These are phyloP conservation scores for Epizoanthus illoricatus DNA, from an alignment of 92 coral and sea anemone genomes.

Conservation along the genomic window DNA sequence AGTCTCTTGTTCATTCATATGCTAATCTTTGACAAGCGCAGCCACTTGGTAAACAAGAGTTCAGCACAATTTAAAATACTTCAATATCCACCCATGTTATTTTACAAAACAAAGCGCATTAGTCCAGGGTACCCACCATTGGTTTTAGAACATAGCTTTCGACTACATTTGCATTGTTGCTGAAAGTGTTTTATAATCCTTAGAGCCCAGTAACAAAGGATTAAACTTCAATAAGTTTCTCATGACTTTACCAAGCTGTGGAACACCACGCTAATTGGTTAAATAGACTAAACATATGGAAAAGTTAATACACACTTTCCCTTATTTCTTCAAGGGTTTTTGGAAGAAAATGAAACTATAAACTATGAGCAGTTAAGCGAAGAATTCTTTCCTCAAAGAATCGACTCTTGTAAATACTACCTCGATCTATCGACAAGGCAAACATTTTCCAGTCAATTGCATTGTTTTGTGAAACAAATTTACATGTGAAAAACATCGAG, in stretches of 20 bases:
- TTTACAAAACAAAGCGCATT: background rate
- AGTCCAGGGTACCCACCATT: background rate
- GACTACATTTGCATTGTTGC: background rate
- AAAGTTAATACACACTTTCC: too few relatives aligned
- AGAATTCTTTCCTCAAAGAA: background rate
- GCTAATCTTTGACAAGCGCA: slow-evolving; percentile 19
- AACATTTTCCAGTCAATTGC: slow-evolving; percentile 20
- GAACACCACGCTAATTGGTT: background rate
- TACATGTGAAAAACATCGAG: slow-evolving; percentile 16
- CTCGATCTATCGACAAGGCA: slow-evolving; percentile 29
- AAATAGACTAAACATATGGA: too few relatives aligned
- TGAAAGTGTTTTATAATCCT: background rate
- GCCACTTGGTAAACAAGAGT: slow-evolving; percentile 4
- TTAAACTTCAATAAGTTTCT: background rate
- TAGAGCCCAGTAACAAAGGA: background rate
- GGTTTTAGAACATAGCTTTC: background rate
- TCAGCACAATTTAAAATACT: background rate
- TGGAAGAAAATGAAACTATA: background rate
- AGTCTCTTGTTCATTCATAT: slow-evolving; percentile 3
- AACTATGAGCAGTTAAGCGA: background rate
- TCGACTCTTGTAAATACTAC: slow-evolving; percentile 23
- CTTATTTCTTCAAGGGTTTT: too few relatives aligned
- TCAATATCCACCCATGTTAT: background rate
- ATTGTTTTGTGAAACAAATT: slow-evolving; percentile 18
- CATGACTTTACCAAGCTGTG: slow-evolving; percentile 11